A percentile compares a stretch with the other conserved stretches of the same genome.
phyloP scores from a whole-genome alignment of 1,140 invertebrate genomes.

The Drosophila melanogaster region DNA sequence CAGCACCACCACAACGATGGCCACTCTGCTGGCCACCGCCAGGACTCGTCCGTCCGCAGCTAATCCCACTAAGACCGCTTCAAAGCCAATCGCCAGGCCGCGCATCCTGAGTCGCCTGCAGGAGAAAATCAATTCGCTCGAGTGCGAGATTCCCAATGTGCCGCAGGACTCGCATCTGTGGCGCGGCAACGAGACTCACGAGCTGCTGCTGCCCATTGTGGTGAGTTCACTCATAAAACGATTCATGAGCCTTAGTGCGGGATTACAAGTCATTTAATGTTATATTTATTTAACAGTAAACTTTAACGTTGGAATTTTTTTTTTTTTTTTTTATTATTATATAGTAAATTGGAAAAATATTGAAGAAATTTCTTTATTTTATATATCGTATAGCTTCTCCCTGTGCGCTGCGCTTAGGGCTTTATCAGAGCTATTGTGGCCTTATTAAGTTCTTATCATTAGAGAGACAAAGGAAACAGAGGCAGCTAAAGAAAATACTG shows the following conservation, averaged over 20 bases:
- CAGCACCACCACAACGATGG: conserved; percentile 19
- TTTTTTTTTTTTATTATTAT: too few relatives aligned
- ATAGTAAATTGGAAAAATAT: too few relatives aligned
- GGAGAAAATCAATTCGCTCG: conserved; percentile 87
- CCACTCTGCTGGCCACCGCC: conserved; percentile 22
- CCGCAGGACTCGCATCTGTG: conserved; percentile 87
- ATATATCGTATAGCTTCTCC: neutral
- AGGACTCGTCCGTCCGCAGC: conserved; percentile 31
- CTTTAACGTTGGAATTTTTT: too few relatives aligned
- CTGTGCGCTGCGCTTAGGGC: neutral
- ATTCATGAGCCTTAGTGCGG: too few relatives aligned
- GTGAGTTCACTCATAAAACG: conserved; percentile 84
- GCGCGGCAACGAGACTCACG: conserved; percentile 88
- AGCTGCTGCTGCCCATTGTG: conserved; percentile 87
- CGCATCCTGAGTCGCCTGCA: conserved; percentile 85
- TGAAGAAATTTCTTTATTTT: neutral
- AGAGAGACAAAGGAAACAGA: conserved; percentile 35
- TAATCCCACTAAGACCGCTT: conserved; percentile 74
- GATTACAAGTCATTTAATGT: neutral
- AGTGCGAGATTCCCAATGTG: conserved; percentile 87
- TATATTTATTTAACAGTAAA: too few relatives aligned
- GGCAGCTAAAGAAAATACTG: conserved; percentile 19
- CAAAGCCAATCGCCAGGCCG: conserved; percentile 80
- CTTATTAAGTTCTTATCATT: conserved; percentile 69
- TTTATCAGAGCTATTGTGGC: conserved; percentile 63